Percentiles rank a stretch among this genome's conserved stretches.
Evolutionary conservation across 1,140 invertebrate species (phyloP).

Genomic region (Drosophila nasuta): DNA sequence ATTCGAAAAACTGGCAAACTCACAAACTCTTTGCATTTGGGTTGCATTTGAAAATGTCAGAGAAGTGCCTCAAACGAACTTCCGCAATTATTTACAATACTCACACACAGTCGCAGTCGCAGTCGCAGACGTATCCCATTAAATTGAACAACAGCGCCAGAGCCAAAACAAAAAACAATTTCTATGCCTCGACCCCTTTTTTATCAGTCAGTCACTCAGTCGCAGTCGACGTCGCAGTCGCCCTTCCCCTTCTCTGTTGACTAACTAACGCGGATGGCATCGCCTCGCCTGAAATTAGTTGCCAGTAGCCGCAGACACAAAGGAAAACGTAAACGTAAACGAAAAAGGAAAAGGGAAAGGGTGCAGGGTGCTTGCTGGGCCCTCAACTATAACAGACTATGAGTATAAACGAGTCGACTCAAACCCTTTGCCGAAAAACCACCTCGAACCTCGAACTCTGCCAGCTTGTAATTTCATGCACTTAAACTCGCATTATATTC

Average conservation of each 20-base stretch:
- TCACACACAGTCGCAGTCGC: constrained; percentile 21
- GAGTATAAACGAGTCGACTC: not conserved
- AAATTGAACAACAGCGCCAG: constrained; percentile 44
- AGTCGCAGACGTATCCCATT: constrained; percentile 59
- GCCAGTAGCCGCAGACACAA: constrained; percentile 39
- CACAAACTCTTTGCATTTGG: constrained; percentile 27
- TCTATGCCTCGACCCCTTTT: constrained; percentile 56
- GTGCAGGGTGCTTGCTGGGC: constrained; percentile 40
- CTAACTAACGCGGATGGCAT: constrained; percentile 9
- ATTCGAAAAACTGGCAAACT: constrained; percentile 10
- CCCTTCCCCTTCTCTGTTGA: not conserved
- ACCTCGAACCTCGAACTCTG: constrained; percentile 23
- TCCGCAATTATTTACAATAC: constrained; percentile 80
- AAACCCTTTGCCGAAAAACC: constrained; percentile 5
- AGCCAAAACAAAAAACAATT: constrained; percentile 19
- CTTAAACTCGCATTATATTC: constrained; percentile 80
- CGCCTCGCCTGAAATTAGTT: constrained; percentile 60
- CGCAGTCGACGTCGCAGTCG: no score
- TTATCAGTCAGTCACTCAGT: constrained; percentile 26
- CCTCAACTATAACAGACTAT: not conserved
- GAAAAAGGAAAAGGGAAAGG: no score
- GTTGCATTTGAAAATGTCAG: constrained; percentile 59
- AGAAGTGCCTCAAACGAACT: constrained; percentile 54
- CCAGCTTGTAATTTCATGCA: constrained; percentile 78
- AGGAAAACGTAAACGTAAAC: constrained; percentile 44